Conservation (phyloP, 2,888 invertebrate species). For the Scaptomyza cyrtandrae region DNA sequence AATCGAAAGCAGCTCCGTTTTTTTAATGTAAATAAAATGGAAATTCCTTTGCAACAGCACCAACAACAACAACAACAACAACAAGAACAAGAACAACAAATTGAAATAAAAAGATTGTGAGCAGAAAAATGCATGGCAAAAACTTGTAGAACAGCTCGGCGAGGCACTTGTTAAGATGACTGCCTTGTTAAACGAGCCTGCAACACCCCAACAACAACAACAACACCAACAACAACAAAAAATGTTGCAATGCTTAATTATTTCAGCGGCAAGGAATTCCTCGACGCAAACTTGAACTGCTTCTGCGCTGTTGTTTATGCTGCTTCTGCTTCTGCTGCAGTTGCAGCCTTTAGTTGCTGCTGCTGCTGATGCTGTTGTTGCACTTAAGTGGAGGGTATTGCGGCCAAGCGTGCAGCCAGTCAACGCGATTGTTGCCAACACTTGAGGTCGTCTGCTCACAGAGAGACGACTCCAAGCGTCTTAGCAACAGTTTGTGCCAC, state of each 20-base stretch:
- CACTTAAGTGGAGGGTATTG: conserved; percentile 59
- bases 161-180: conserved; percentile 76
- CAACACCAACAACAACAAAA: conserved; percentile 65
- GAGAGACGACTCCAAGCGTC: conserved; percentile 14
- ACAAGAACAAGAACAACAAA: conserved; percentile 9
- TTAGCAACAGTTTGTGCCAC: conserved; percentile 16
- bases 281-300: conserved; percentile 76
- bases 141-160: conserved; percentile 71
- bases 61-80: conserved; percentile 9
- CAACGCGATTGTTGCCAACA: conserved; percentile 71
- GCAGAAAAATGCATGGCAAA: conserved; percentile 5
- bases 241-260: conserved; percentile 80
- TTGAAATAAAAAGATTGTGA: conserved; percentile 15
- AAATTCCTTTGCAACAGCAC: conserved; percentile 62
- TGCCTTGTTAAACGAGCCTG: conserved; percentile 80
- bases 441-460: conserved; percentile 73
- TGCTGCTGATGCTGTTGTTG: conserved; percentile 26
- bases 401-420: conserved; percentile 65
- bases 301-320: conserved; percentile 55
- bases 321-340: conserved; percentile 34
- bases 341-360: conserved; percentile 39
- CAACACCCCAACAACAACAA: conserved; percentile 69
- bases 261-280: conserved; percentile 81
- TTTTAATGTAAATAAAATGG: conserved; percentile 77
- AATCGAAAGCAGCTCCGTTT: conserved; percentile 65